A percentile compares a stretch with the other conserved stretches of the same genome.
phyloP scores from a whole-genome alignment of 2,113 vertebrate species.

The Leptobrachium leishanense region DNA sequence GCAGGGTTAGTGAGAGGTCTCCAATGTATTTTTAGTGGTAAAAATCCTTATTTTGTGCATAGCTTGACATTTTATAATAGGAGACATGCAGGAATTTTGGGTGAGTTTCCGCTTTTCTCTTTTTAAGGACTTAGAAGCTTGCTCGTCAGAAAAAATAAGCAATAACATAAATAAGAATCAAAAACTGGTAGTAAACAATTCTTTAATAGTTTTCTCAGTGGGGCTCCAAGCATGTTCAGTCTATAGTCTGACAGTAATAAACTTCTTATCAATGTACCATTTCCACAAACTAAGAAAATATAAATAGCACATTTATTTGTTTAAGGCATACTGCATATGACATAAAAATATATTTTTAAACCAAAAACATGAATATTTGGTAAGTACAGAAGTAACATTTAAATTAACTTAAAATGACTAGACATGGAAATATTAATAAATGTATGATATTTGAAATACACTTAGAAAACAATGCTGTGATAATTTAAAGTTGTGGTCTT shows the following conservation, averaged over 20 bases:
- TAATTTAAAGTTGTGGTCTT: conserved; percentile 39
- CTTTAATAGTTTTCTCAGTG: neutral
- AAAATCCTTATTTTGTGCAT: no score
- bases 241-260: conserved; percentile 8
- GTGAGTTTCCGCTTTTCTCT: no score
- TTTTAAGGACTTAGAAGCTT: no score
- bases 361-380: conserved; percentile 2
- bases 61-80: no score
- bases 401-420: neutral
- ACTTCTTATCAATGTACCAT: conserved; percentile 10
- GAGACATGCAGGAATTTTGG: no score
- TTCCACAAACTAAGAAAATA: conserved; percentile 15
- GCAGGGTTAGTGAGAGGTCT: no score
- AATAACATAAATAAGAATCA: neutral
- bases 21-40: no score
- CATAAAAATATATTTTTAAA: neutral
- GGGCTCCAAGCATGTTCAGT: conserved; percentile 3
- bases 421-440: accelerated
- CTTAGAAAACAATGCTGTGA: neutral
- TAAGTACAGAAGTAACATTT: conserved; percentile 4
- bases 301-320: conserved; percentile 24
- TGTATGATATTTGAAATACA: conserved; percentile 21
- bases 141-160: neutral
- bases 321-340: conserved; percentile 4
- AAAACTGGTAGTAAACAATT: neutral